Percentiles rank a stretch among this genome's conserved stretches.
Evolutionary conservation across 1,140 invertebrate genomes (phyloP).

Genomic region (Sminthurinus signatus): DNA sequence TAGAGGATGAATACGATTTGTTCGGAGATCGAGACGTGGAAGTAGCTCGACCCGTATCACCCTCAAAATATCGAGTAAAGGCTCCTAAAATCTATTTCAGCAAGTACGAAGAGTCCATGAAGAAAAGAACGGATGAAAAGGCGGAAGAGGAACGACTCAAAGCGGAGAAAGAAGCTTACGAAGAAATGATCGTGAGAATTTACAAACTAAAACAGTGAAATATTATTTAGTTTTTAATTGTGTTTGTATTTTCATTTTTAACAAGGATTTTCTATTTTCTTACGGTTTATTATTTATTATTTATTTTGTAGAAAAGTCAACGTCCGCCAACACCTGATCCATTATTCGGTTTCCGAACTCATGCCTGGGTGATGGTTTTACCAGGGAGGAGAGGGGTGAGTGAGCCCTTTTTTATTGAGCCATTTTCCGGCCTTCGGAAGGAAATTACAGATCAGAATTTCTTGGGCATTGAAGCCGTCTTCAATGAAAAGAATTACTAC

Average conservation of each 20-base stretch:
- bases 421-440: slow-evolving; percentile 62
- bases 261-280: too few relatives aligned
- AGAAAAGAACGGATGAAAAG: slow-evolving; percentile 40
- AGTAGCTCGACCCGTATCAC: slow-evolving; percentile 16
- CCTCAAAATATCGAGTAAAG: slow-evolving; percentile 28
- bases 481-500: slow-evolving; percentile 85
- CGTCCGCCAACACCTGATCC: slow-evolving; percentile 48
- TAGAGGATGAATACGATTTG: slow-evolving; percentile 17
- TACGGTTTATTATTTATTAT: too few relatives aligned
- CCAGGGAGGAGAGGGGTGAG: slow-evolving; percentile 55
- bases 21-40: slow-evolving; percentile 16
- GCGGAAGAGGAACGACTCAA: slow-evolving; percentile 43
- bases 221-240: slow-evolving; percentile 33
- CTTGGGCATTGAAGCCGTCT: slow-evolving; percentile 71
- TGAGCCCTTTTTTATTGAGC: slow-evolving; percentile 72
- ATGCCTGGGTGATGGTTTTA: slow-evolving; percentile 72
- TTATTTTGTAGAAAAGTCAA: slow-evolving; percentile 12
- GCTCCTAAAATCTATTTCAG: slow-evolving; percentile 16
- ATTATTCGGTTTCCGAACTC: slow-evolving; percentile 64
- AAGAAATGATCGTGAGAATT: neutral
- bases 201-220: neutral
- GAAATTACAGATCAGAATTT: slow-evolving; percentile 58
- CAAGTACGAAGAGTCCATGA: slow-evolving; percentile 24
- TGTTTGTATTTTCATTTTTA: too few relatives aligned
- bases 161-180: slow-evolving; percentile 43